phyloP scores from a whole-genome alignment of 2,888 invertebrate species.

The Glaucopsyche alexis region DNA sequence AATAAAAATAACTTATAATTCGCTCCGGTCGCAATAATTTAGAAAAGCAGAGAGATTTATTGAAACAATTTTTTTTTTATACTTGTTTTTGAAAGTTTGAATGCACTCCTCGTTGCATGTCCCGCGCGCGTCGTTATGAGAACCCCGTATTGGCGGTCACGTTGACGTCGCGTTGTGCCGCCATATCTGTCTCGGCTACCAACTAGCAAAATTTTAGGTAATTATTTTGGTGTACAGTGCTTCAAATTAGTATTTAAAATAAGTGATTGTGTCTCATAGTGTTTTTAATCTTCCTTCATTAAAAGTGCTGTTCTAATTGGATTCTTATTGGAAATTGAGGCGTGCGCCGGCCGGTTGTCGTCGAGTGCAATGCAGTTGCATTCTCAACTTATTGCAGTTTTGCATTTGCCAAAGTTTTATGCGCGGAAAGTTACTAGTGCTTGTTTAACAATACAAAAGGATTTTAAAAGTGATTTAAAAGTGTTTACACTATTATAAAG shows the following conservation, averaged over 20 bases:
- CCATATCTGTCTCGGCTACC: slow-evolving; percentile 84
- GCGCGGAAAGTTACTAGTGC: slow-evolving; percentile 75
- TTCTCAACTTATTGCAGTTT: slow-evolving; percentile 80
- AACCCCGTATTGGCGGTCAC: slow-evolving; percentile 86
- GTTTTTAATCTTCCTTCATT: slow-evolving; percentile 56
- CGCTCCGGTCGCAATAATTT: slow-evolving; percentile 66
- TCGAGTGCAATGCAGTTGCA: slow-evolving; percentile 80
- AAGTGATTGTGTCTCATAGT: slow-evolving; percentile 69
- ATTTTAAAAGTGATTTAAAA: slow-evolving; percentile 64
- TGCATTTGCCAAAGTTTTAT: slow-evolving; percentile 74
- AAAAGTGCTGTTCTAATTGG: slow-evolving; percentile 66
- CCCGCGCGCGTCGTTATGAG: slow-evolving; percentile 89
- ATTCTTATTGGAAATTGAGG: slow-evolving; percentile 73
- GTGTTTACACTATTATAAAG: slow-evolving; percentile 64
- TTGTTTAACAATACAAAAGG: slow-evolving; percentile 55
- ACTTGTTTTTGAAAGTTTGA: slow-evolving; percentile 75
- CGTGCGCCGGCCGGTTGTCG: slow-evolving; percentile 80
- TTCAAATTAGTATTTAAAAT: slow-evolving; percentile 56
- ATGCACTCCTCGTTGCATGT: slow-evolving; percentile 83
- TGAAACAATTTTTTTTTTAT: slow-evolving; percentile 59
- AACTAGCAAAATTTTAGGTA: slow-evolving; percentile 82
- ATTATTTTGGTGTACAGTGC: slow-evolving; percentile 77
- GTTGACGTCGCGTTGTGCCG: slow-evolving; percentile 85
- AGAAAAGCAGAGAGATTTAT: slow-evolving; percentile 64
- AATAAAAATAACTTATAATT: slow-evolving; percentile 70